Percentiles rank a stretch among this genome's conserved stretches.
Evolutionary conservation across 2,888 invertebrate species (phyloP).

Genomic region (Tricholauxania praeusta): DNA sequence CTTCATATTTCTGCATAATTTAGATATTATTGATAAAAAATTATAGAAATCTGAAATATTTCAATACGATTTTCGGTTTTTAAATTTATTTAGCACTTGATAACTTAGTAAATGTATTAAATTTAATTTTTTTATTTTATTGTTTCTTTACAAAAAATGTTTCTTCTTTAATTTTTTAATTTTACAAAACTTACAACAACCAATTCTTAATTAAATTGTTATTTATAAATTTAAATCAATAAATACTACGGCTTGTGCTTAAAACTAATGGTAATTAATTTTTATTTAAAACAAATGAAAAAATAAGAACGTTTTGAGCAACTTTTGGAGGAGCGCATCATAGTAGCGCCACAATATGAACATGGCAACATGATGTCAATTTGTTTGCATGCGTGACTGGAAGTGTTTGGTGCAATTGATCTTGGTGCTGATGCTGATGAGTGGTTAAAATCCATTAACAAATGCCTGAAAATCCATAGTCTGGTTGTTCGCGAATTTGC

Average conservation of each 20-base stretch:
- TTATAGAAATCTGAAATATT: too few relatives aligned
- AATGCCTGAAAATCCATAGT: conserved; percentile 61
- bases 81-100: neutral
- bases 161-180: conserved; percentile 1
- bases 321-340: conserved; percentile 19
- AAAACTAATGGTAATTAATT: conserved; percentile 19
- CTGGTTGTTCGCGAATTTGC: conserved; percentile 64
- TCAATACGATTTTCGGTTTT: neutral
- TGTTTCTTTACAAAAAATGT: neutral
- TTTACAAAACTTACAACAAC: conserved; percentile 33
- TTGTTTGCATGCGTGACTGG: neutral
- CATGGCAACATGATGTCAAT: neutral
- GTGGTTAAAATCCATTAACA: conserved; percentile 52
- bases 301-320: conserved; percentile 27
- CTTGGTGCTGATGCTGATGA: conserved; percentile 20
- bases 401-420: conserved; percentile 11
- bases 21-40: too few relatives aligned
- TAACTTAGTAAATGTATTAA: neutral
- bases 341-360: neutral
- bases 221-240: conserved; percentile 3
- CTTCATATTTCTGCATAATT: too few relatives aligned
- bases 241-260: conserved; percentile 23
- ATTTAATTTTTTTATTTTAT: conserved; percentile 15
- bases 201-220: neutral
- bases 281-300: neutral